These are phyloP conservation scores for Pegoplata infirma DNA, from an alignment of 2,888 invertebrate species.

Conservation along the genomic window DNA sequence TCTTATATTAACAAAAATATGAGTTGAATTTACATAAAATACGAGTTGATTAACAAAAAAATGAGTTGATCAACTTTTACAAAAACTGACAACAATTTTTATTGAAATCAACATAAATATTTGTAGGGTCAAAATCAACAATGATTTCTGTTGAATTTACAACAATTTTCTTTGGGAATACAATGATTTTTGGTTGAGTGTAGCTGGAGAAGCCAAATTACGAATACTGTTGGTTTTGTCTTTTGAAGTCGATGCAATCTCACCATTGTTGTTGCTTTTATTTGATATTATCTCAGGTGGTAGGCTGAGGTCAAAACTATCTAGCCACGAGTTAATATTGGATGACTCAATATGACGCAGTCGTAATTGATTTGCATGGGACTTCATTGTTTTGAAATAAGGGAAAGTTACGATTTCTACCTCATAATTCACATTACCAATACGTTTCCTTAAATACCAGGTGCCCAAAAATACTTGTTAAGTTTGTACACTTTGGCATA, in stretches of 20 bases:
- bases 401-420: conserved; percentile 10
- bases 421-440: too few relatives aligned
- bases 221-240: neutral
- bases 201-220: neutral
- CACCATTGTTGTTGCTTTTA: neutral
- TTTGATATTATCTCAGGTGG: neutral
- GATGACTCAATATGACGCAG: neutral
- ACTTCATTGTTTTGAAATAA: too few relatives aligned
- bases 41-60: too few relatives aligned
- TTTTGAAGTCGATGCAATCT: neutral
- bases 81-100: too few relatives aligned
- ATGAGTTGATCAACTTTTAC: too few relatives aligned
- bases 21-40: too few relatives aligned
- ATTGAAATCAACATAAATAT: too few relatives aligned
- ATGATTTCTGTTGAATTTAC: too few relatives aligned
- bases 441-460: conserved; percentile 33
- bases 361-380: conserved; percentile 15
- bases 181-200: too few relatives aligned
- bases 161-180: too few relatives aligned
- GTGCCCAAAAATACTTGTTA: conserved; percentile 27
- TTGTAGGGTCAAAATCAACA: too few relatives aligned
- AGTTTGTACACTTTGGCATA: conserved; percentile 32
- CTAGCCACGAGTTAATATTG: neutral
- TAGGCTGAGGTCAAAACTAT: conserved; percentile 2
- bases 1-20: too few relatives aligned